Conservation (phyloP, 1,140 invertebrate species). For the Brachionus plicatilis region DNA sequence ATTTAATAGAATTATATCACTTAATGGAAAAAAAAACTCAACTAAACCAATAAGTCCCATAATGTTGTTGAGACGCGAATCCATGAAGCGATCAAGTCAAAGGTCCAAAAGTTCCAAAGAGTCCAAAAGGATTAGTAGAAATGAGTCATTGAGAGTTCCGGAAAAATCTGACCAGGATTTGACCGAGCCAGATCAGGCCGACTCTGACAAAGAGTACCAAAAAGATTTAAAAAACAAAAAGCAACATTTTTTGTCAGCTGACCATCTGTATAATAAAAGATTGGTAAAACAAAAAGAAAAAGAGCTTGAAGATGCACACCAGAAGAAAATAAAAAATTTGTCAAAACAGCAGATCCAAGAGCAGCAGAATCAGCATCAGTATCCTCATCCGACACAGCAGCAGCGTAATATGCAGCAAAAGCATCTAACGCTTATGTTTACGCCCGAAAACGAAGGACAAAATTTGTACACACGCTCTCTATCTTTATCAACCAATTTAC, state of each 20-base stretch:
- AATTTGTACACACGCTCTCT: background rate
- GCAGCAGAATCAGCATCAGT: background rate
- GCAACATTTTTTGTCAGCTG: background rate
- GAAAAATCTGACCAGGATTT: background rate
- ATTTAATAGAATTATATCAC: background rate
- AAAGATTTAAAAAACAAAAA: background rate
- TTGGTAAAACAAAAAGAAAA: background rate
- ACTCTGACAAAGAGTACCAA: background rate
- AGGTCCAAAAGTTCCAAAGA: background rate
- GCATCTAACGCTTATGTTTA: background rate
- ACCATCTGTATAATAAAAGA: background rate
- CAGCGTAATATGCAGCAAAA: background rate
- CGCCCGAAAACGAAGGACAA: background rate
- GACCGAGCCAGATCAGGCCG: background rate
- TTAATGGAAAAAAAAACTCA: background rate
- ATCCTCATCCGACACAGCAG: slow-evolving; percentile 12
- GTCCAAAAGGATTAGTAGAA: background rate
- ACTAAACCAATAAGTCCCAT: background rate
- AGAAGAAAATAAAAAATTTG: background rate
- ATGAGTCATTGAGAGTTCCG: background rate
- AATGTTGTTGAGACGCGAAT: background rate
- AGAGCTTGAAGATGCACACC: background rate
- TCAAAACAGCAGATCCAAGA: slow-evolving; percentile 17
- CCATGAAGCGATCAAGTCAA: background rate
- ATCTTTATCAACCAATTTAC: background rate